Conservation (phyloP, 1,140 invertebrate genomes). For the Drosophila auraria region DNA sequence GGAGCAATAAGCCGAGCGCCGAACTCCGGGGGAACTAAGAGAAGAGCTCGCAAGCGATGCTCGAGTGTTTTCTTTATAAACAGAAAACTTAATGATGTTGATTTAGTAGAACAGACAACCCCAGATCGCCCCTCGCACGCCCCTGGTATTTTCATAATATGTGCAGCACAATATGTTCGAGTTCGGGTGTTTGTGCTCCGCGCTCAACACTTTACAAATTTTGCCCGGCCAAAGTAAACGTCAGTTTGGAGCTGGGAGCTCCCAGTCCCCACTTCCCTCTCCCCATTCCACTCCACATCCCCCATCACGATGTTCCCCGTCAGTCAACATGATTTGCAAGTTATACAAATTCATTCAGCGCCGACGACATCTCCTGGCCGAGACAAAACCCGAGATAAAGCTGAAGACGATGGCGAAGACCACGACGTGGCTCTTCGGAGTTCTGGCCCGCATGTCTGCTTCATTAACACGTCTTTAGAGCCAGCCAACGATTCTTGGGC, state of each 20-base stretch:
- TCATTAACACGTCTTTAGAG: constrained; percentile 80
- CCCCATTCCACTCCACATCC: background rate
- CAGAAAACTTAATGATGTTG: constrained; percentile 83
- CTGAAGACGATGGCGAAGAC: constrained; percentile 34
- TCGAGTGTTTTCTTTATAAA: constrained; percentile 83
- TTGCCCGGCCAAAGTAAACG: constrained; percentile 50
- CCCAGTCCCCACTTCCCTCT: background rate
- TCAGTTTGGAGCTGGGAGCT: constrained; percentile 13
- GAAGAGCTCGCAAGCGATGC: constrained; percentile 65
- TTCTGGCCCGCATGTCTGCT: constrained; percentile 74
- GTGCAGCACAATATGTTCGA: constrained; percentile 69
- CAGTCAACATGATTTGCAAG: constrained; percentile 82
- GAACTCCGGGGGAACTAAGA: constrained; percentile 35
- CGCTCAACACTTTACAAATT: constrained; percentile 71
- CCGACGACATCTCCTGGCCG: constrained; percentile 15
- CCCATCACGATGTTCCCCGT: constrained; percentile 43
- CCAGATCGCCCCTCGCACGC: constrained; percentile 17
- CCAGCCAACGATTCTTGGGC: constrained; percentile 29
- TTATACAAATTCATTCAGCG: constrained; percentile 79
- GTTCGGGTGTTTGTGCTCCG: constrained; percentile 53
- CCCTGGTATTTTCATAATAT: constrained; percentile 66
- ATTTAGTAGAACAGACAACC: constrained; percentile 76
- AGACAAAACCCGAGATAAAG: constrained; percentile 15
- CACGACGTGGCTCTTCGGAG: constrained; percentile 50
- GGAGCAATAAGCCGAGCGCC: constrained; percentile 61